Evolutionary conservation across 2,113 vertebrate species (phyloP).

Genomic region (Sapayoa aenigma): DNA sequence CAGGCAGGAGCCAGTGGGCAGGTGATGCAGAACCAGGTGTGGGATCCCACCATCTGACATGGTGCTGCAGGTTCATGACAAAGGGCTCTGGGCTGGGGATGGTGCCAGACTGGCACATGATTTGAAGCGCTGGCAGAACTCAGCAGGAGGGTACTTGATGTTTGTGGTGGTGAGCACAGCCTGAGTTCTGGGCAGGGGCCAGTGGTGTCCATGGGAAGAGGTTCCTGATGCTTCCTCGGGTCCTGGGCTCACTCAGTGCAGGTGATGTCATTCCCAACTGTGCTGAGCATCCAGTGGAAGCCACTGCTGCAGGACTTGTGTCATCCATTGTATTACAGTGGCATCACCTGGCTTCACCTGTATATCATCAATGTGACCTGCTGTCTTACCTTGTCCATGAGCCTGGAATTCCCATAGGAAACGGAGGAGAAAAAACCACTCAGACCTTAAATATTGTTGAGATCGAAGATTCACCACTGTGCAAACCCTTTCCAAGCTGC

Average conservation of each 20-base stretch:
- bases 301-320: rapidly evolving
- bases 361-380: not conserved
- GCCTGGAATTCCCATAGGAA: not conserved
- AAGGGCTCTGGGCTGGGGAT: not conserved
- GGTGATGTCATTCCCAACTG: rapidly evolving
- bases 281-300: not conserved
- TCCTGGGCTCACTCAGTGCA: not conserved
- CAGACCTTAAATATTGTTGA: not conserved
- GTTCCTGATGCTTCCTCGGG: not conserved
- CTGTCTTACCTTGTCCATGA: not conserved
- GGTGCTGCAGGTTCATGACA: rapidly evolving
- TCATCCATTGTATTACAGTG: not conserved
- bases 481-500: not conserved
- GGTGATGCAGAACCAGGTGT: not conserved
- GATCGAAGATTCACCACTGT: not conserved
- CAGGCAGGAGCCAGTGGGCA: not conserved
- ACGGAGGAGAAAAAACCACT: not conserved
- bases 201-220: not conserved
- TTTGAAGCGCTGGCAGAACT: not conserved
- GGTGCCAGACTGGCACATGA: rapidly evolving
- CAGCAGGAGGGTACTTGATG: no score
- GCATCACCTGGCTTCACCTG: not conserved
- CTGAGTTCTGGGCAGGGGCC: not conserved
- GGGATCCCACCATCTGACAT: not conserved
- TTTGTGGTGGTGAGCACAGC: not conserved